Evolutionary conservation across 2,113 vertebrate genomes (phyloP).

Genomic region (Balaenoptera acutorostrata): DNA sequence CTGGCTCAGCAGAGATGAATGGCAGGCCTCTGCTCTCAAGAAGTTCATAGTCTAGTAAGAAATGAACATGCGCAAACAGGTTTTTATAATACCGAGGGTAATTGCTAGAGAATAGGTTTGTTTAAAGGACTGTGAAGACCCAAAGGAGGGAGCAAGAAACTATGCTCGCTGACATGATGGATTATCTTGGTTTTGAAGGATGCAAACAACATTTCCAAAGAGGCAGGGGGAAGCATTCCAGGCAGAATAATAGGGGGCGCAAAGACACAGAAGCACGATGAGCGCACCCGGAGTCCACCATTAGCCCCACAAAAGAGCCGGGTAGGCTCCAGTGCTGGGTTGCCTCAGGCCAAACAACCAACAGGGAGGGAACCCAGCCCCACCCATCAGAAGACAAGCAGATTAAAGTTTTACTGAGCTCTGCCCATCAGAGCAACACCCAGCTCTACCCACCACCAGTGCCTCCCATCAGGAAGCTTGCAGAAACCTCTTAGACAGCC

Average conservation of each 20-base stretch:
- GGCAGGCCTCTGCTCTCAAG: constrained; percentile 26
- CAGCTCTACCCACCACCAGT: too few species aligned
- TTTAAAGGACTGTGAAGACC: constrained; percentile 45
- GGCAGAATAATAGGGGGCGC: background rate
- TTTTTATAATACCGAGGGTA: constrained; percentile 21
- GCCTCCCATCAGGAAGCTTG: too few species aligned
- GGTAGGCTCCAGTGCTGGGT: too few species aligned
- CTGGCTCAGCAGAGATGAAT: constrained; percentile 48
- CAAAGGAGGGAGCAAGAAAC: constrained; percentile 15
- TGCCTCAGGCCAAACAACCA: too few species aligned
- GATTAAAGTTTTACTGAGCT: too few species aligned
- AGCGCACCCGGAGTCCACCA: background rate
- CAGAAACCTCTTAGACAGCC: too few species aligned
- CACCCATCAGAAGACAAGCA: too few species aligned
- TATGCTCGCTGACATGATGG: background rate
- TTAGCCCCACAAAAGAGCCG: too few species aligned
- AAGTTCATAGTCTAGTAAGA: constrained; percentile 34
- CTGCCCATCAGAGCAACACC: too few species aligned
- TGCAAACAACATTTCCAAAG: constrained; percentile 10
- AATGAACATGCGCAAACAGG: background rate
- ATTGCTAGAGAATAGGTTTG: constrained; percentile 42
- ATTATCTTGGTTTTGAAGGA: constrained; percentile 37
- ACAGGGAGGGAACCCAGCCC: too few species aligned
- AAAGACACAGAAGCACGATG: background rate
- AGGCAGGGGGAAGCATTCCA: background rate